A percentile compares a stretch with the other conserved stretches of the same genome.
Conservation (phyloP, 2,888 invertebrate species). For the Coelinius sp. region DNA sequence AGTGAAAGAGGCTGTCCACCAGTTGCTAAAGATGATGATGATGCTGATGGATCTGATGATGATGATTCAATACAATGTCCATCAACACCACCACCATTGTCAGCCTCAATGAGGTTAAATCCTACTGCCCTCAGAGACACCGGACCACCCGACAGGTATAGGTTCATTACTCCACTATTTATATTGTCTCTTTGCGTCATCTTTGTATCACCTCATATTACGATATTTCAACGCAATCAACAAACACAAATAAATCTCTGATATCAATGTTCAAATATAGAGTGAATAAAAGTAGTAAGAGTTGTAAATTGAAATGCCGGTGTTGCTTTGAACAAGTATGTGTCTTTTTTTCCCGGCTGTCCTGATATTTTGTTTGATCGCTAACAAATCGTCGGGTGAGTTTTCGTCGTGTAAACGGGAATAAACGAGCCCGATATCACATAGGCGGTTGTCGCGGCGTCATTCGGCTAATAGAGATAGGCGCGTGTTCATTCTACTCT, state of each 20-base stretch:
- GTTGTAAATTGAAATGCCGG: conserved; percentile 5
- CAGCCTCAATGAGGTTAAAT: conserved; percentile 63
- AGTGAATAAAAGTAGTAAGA: no score
- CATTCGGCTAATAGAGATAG: conserved; percentile 69
- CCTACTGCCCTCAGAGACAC: conserved; percentile 65
- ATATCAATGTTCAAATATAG: background rate
- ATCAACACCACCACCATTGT: conserved; percentile 60
- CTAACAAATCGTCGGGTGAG: conserved; percentile 47
- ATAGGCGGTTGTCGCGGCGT: conserved; percentile 58
- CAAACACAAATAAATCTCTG: background rate
- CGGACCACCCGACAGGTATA: conserved; percentile 63
- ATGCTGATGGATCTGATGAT: conserved; percentile 70
- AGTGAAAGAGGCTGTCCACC: conserved; percentile 70
- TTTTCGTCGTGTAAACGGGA: conserved; percentile 41
- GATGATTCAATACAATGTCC: conserved; percentile 67
- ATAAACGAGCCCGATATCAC: conserved; percentile 38
- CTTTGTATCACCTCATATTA: background rate
- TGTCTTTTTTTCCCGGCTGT: conserved; percentile 7
- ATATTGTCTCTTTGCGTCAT: background rate
- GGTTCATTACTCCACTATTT: background rate
- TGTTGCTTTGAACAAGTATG: conserved; percentile 16
- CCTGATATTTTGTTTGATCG: conserved; percentile 44
- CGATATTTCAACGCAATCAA: background rate
- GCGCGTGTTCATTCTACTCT: conserved; percentile 62
- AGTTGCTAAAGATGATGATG: conserved; percentile 71